phyloP scores from a whole-genome alignment of 2,888 invertebrate species.

The Stramonita haemastoma region DNA sequence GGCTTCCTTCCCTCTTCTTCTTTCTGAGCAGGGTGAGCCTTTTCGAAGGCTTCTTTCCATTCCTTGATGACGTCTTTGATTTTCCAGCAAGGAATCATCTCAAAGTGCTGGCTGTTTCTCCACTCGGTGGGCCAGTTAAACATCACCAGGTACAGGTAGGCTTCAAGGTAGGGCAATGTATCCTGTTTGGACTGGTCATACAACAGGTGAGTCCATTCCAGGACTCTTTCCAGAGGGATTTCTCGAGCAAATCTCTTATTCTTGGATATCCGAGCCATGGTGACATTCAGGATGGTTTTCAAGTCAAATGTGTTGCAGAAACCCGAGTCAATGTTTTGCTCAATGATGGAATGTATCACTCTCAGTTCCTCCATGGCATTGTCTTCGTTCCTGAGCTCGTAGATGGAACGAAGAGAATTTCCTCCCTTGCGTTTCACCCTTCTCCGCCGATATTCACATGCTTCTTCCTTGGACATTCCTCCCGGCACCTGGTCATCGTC shows the following conservation, averaged over 20 bases:
- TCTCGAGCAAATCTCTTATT: constrained; percentile 19
- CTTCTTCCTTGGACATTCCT: constrained; percentile 45
- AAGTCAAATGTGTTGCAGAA: constrained; percentile 51
- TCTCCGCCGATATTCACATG: constrained; percentile 53
- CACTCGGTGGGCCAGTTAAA: constrained; percentile 55
- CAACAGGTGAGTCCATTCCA: constrained; percentile 50
- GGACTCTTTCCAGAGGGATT: constrained; percentile 44
- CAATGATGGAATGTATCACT: constrained; percentile 36
- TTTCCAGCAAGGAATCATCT: constrained; percentile 41
- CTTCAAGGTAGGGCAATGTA: constrained; percentile 49
- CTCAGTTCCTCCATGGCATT: constrained; percentile 39
- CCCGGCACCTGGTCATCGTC: constrained; percentile 51
- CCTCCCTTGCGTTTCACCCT: constrained; percentile 52
- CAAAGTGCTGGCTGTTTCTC: constrained; percentile 39
- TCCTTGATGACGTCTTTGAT: constrained; percentile 51
- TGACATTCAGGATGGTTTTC: constrained; percentile 48
- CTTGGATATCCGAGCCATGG: constrained; percentile 41
- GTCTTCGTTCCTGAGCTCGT: constrained; percentile 43
- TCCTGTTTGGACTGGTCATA: constrained; percentile 46
- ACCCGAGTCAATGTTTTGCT: constrained; percentile 48
- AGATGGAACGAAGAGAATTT: constrained; percentile 46
- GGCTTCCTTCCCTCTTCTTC: constrained; percentile 49
- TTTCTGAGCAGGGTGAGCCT: constrained; percentile 56
- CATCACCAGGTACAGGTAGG: constrained; percentile 54
- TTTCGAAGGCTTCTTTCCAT: constrained; percentile 57